phyloP scores from a whole-genome alignment of 1,140 invertebrate genomes.

The Drosophila lacertosa region DNA sequence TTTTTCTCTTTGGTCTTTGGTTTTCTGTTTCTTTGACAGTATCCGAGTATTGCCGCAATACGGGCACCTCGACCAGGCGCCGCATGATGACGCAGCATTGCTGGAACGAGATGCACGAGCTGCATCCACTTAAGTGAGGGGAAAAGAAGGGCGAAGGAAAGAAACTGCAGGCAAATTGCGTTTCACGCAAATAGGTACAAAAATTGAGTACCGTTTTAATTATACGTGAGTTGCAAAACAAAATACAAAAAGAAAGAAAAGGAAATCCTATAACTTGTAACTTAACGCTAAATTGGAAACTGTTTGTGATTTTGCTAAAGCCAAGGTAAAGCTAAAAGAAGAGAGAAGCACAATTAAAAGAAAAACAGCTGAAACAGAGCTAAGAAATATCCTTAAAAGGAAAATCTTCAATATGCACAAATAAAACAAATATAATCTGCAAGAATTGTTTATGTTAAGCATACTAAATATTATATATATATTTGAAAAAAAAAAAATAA shows the following conservation, averaged over 20 bases:
- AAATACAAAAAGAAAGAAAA: neutral
- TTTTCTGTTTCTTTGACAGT: slow-evolving; percentile 68
- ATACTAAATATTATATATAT: neutral
- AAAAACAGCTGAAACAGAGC: neutral
- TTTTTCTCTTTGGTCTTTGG: neutral
- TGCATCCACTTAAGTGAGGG: slow-evolving; percentile 80
- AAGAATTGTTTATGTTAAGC: no score
- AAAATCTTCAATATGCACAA: neutral
- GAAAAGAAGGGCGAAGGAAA: slow-evolving; percentile 1
- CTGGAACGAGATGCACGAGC: slow-evolving; percentile 85
- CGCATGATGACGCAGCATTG: slow-evolving; percentile 84
- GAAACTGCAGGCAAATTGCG: no score
- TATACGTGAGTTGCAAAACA: slow-evolving; percentile 12
- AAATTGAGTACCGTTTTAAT: slow-evolving; percentile 9
- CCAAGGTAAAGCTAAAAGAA: slow-evolving; percentile 2
- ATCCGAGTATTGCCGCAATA: slow-evolving; percentile 84
- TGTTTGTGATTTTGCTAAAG: slow-evolving; percentile 43
- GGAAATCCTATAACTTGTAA: slow-evolving; percentile 6
- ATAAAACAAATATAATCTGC: neutral
- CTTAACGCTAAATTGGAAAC: slow-evolving; percentile 14
- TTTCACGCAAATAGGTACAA: neutral
- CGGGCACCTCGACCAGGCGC: slow-evolving; percentile 76
- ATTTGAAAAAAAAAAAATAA: neutral
- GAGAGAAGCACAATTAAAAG: neutral
- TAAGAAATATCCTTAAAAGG: neutral